Conservation (phyloP, 2,888 invertebrate genomes). For the Drosophila lutescens region DNA sequence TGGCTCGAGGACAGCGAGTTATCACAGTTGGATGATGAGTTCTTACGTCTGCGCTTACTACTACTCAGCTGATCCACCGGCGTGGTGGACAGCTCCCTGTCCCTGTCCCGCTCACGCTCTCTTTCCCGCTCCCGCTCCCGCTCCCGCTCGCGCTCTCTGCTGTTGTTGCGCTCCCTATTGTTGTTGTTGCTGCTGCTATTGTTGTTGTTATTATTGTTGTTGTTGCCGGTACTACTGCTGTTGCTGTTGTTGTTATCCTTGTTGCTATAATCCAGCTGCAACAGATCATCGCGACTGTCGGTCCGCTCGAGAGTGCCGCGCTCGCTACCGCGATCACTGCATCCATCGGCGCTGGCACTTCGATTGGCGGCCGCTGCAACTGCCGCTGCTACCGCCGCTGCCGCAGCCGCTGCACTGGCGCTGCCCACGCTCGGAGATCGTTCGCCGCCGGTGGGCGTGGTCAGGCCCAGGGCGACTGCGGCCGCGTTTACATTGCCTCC, state of each 20-base stretch:
- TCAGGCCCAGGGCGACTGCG: constrained; percentile 80
- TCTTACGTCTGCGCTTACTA: constrained; percentile 86
- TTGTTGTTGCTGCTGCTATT: constrained; percentile 48
- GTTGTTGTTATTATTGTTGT: constrained; percentile 54
- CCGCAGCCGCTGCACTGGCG: constrained; percentile 79
- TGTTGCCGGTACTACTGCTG: constrained; percentile 52
- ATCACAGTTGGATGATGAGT: constrained; percentile 87
- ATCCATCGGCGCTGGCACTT: constrained; percentile 78
- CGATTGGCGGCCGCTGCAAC: constrained; percentile 78
- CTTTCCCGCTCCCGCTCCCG: constrained; percentile 56
- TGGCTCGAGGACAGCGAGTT: constrained; percentile 87
- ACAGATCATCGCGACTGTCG: constrained; percentile 84
- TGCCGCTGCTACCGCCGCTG: constrained; percentile 77
- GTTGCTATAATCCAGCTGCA: constrained; percentile 84
- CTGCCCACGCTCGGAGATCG: constrained; percentile 84
- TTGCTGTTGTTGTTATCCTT: constrained; percentile 80
- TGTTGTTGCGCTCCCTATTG: constrained; percentile 51
- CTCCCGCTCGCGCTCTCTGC: constrained; percentile 54
- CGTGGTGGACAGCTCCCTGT: constrained; percentile 85
- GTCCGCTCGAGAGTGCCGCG: constrained; percentile 81
- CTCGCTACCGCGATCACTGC: constrained; percentile 76
- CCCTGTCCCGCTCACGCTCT: constrained; percentile 85
- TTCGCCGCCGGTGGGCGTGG: constrained; percentile 75
- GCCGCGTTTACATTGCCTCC: constrained; percentile 80
- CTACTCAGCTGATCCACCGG: constrained; percentile 84